phyloP scores from a whole-genome alignment of 2,113 vertebrate species.

The Sciurus niger region DNA sequence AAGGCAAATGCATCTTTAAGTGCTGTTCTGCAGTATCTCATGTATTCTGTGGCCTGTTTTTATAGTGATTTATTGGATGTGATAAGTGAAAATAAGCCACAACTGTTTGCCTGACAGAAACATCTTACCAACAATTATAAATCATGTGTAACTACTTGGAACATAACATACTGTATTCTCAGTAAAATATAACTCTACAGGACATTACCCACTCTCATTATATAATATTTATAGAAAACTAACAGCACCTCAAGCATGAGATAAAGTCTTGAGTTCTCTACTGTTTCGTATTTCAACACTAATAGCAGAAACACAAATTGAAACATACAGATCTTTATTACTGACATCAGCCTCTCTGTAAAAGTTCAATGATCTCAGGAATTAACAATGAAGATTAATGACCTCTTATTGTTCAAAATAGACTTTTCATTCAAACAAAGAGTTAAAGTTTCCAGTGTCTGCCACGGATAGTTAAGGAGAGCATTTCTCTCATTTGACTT shows the following conservation, averaged over 20 bases:
- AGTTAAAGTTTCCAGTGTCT: constrained; percentile 31
- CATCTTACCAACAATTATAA: constrained; percentile 51
- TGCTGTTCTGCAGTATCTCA: not conserved
- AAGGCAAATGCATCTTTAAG: constrained; percentile 31
- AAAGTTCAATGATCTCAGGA: constrained; percentile 14
- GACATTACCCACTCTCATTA: constrained; percentile 39
- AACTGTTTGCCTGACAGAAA: constrained; percentile 15
- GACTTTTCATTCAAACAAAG: constrained; percentile 47
- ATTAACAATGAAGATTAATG: constrained; percentile 49
- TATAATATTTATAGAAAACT: constrained; percentile 42
- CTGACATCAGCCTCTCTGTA: not conserved
- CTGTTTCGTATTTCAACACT: constrained; percentile 17
- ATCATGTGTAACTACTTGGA: constrained; percentile 33
- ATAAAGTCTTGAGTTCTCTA: not conserved
- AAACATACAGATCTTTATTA: constrained; percentile 48
- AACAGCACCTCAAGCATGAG: not conserved
- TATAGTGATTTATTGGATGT: constrained; percentile 44
- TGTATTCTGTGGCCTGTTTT: constrained; percentile 22
- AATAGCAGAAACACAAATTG: constrained; percentile 41
- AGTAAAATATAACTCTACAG: constrained; percentile 45
- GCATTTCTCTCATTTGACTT: constrained; percentile 35
- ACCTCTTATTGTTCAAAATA: not conserved
- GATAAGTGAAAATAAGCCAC: constrained; percentile 61
- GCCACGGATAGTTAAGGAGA: not conserved
- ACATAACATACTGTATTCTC: constrained; percentile 12